A percentile compares a stretch with the other conserved stretches of the same genome.
Conservation (phyloP, 2,888 invertebrate genomes). For the Linhomoeus sp. region DNA sequence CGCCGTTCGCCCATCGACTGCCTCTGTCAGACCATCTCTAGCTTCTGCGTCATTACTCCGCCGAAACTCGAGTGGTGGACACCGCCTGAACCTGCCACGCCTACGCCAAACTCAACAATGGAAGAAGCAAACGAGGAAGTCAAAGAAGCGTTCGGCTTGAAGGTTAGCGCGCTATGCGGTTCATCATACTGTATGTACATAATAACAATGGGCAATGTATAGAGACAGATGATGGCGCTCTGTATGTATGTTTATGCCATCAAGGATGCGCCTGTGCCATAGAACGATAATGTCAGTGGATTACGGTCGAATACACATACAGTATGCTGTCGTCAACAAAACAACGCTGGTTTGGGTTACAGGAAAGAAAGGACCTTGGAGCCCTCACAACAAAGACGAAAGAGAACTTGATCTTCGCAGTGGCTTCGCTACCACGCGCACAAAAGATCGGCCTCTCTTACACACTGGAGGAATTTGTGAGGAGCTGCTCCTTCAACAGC, state of each 20-base stretch:
- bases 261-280: too few species aligned
- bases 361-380: constrained; percentile 21
- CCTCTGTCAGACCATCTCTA: constrained; percentile 23
- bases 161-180: constrained; percentile 7
- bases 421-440: constrained; percentile 21
- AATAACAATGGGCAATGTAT: too few species aligned
- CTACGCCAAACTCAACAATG: constrained; percentile 5
- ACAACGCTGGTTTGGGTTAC: constrained; percentile 1
- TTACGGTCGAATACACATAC: too few species aligned
- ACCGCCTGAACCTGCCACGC: constrained; percentile 13
- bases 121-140: constrained; percentile 6
- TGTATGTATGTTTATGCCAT: too few species aligned
- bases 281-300: too few species aligned
- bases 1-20: constrained; percentile 11
- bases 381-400: constrained; percentile 25
- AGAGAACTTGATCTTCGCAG: constrained; percentile 24
- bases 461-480: constrained; percentile 1
- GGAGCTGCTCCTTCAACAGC: constrained; percentile 25
- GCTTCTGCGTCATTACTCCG: constrained; percentile 20
- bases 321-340: too few species aligned
- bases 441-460: constrained; percentile 5
- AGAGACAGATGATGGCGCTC: too few species aligned
- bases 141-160: constrained; percentile 19
- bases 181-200: too few species aligned
- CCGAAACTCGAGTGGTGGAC: constrained; percentile 22